Percentiles rank a stretch among this genome's conserved stretches.
phyloP scores from a whole-genome alignment of 2,113 vertebrate species.

The Seriola quinqueradiata region DNA sequence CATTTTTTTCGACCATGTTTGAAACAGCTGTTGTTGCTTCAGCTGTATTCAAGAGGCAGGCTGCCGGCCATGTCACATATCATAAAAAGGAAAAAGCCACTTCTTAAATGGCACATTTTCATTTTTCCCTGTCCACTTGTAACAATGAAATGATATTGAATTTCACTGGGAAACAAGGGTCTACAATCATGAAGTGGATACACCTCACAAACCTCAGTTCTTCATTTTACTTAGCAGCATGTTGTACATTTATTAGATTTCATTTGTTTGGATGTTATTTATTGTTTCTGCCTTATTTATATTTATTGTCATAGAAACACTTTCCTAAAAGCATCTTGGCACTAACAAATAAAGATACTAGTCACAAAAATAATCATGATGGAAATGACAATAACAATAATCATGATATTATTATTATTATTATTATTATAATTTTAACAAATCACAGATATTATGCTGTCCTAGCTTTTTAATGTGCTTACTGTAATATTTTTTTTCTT shows the following conservation, averaged over 20 bases:
- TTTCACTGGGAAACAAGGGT: slow-evolving; percentile 37
- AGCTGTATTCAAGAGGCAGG: background rate
- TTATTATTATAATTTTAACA: slow-evolving; percentile 31
- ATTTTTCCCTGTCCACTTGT: background rate
- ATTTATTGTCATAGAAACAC: slow-evolving; percentile 51
- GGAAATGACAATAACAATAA: slow-evolving; percentile 21
- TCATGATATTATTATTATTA: slow-evolving; percentile 37
- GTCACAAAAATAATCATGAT: slow-evolving; percentile 36
- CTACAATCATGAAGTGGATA: slow-evolving; percentile 8
- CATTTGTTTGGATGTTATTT: slow-evolving; percentile 54
- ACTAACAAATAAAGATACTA: slow-evolving; percentile 33
- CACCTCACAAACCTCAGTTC: slow-evolving; percentile 27
- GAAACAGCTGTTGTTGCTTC: slow-evolving; percentile 24
- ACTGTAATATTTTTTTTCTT: slow-evolving; percentile 45
- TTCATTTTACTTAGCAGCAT: slow-evolving; percentile 30
- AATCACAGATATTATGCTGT: slow-evolving; percentile 49
- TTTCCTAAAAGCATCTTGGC: slow-evolving; percentile 54
- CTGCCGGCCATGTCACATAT: slow-evolving; percentile 19
- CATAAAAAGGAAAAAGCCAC: slow-evolving; percentile 20
- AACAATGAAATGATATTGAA: slow-evolving; percentile 20
- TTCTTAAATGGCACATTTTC: slow-evolving; percentile 16
- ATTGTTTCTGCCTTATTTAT: slow-evolving; percentile 77
- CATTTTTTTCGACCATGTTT: slow-evolving; percentile 6
- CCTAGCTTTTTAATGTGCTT: slow-evolving; percentile 47
- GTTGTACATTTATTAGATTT: slow-evolving; percentile 37